These are phyloP conservation scores for Prietella phreatophila DNA, from an alignment of 2,113 vertebrate genomes.

Conservation along the genomic window DNA sequence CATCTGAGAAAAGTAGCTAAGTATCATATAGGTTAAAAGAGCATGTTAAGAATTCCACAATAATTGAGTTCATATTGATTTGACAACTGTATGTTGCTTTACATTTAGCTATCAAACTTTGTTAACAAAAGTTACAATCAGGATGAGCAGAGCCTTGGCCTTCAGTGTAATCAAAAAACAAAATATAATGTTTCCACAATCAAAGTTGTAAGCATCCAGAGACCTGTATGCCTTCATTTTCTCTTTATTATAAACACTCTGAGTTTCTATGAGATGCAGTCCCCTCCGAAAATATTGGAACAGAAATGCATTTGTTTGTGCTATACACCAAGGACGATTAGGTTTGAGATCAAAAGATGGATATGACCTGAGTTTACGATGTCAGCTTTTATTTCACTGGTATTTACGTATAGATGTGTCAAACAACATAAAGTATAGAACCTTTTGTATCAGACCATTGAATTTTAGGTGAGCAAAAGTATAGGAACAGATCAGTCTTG, in stretches of 20 bases:
- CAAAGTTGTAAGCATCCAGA: neutral
- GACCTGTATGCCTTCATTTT: neutral
- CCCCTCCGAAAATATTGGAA: too few relatives aligned
- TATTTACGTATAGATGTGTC: too few relatives aligned
- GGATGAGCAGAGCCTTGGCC: neutral
- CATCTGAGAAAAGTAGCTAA: neutral
- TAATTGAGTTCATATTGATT: neutral
- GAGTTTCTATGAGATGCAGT: neutral
- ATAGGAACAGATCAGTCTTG: too few relatives aligned
- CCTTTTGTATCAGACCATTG: too few relatives aligned
- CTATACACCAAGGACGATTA: too few relatives aligned
- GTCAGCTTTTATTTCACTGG: too few relatives aligned
- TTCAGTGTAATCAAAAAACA: neutral
- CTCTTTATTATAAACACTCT: neutral
- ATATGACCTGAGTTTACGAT: too few relatives aligned
- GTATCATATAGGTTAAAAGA: neutral
- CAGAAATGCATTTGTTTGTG: too few relatives aligned
- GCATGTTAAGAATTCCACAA: neutral
- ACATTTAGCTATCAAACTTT: neutral
- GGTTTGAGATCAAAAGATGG: too few relatives aligned
- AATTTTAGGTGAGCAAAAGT: too few relatives aligned
- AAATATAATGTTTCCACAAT: neutral
- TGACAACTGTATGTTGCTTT: neutral
- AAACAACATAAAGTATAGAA: too few relatives aligned
- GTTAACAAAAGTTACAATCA: neutral